Evolutionary conservation across 2,113 vertebrate species (phyloP), one percentile per base, ranked within the genome.

Genomic region (Meles meles): DNA sequence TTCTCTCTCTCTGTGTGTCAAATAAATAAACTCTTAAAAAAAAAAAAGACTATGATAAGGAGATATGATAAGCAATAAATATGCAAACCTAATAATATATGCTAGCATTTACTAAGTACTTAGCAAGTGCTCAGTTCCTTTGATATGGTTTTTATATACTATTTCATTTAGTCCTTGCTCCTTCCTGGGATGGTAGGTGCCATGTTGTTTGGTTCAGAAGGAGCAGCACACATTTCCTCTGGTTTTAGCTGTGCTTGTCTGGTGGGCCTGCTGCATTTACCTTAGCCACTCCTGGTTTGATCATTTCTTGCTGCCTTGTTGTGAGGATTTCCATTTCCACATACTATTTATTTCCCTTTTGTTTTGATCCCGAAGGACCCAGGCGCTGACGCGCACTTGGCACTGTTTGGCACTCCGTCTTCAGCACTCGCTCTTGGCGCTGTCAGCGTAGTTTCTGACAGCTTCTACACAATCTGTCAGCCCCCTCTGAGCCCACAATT

Each of bases 381-480:
- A 39, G 88, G 86, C 74, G 31, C 84, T 85, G 72, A 82, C 17
- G 89, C 49, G 49, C 37, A 8, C 31, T 85, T 95, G 91, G 34
- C 77, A 55, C 89, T 57, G 86, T 94, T 18, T 89, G 92, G 81
- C 81, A 72, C 61, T 34, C n/a, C 44, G 88, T 94, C 71, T 89
- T 72, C 85, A n/a, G 69, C 49, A 3, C 81, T 92, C 81, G 11
- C 81, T 44, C 92, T 92, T 39, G 2, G 31, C 2, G 34, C 96
- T 94, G 90, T 91, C 96, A 94, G 49, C n/a, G 18, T 10, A 3
- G 65, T 10, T 80, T 71, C 29, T 96, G 96, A 98, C 95, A 96
- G 87, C 84, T 77, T 82, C 89, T 97, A 74, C 20, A 25, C 52
- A 92, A 3, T 81, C 96, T 96, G 92, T 93, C 96, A 96, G 80